phyloP scores from a whole-genome alignment of 2,888 invertebrate genomes.

The Frankliniella fusca region DNA sequence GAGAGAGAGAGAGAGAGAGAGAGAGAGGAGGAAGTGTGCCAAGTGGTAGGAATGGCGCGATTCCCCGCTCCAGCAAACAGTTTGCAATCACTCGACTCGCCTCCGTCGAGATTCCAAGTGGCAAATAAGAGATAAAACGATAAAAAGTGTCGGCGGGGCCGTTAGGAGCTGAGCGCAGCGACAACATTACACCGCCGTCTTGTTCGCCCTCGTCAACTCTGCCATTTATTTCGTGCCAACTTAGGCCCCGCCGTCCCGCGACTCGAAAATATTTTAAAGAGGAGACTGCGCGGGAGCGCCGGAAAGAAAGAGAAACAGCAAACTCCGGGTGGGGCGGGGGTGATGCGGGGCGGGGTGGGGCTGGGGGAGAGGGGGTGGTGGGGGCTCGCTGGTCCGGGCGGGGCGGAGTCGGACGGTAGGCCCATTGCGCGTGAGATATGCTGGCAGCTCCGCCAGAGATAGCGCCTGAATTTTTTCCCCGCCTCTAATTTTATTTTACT shows the following conservation, averaged over 20 bases:
- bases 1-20: too few relatives aligned
- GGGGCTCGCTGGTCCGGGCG: neutral
- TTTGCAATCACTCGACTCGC: too few relatives aligned
- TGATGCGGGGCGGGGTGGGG: neutral
- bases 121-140: too few relatives aligned
- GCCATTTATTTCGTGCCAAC: conserved; percentile 6
- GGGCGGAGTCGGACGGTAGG: neutral
- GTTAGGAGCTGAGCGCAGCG: neutral
- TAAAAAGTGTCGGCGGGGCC: too few relatives aligned
- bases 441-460: neutral
- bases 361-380: neutral
- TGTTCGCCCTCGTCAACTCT: neutral
- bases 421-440: conserved; percentile 6
- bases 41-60: too few relatives aligned
- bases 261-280: neutral
- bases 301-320: too few relatives aligned
- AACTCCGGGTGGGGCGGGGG: neutral
- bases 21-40: too few relatives aligned
- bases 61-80: too few relatives aligned
- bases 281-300: neutral
- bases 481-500: neutral
- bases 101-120: too few relatives aligned
- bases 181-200: neutral
- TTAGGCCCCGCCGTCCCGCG: neutral
- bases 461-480: neutral